Base-by-base conservation (phyloP, 2,113 vertebrate species). In the Vidua macroura region DNA sequence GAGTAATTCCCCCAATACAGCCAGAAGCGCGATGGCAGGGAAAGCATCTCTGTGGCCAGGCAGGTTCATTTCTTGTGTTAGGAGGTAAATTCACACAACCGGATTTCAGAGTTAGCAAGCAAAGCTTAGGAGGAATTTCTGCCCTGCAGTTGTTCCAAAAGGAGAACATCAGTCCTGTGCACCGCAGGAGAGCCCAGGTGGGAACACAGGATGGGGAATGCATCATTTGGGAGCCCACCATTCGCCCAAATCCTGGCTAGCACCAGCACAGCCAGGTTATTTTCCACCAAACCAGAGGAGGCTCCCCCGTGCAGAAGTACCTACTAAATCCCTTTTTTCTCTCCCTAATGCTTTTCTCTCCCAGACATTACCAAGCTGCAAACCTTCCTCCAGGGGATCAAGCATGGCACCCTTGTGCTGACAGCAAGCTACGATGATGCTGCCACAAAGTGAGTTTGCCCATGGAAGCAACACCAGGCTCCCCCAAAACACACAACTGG, bases 361-460 rank as follows among this genome's bases (percentile, higher is more conserved):
- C 22, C 84, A 99, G 98, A 97, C 7, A 1, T 95, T 44, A 59
- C 82, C 7, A 37, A 82, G 18, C 96, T 99, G 53, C 39, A 97
- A 46, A 44, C 46, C 7, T 99, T 98, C 95, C 95, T 99, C 63
- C 97, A 94, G 64, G 44, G 28, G 5, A 97, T 99, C 81, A 53
- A 97, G 33, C 62, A 28, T 0, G 97, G 97, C 72, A 96, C 75
- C 25, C 95, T 99, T 3, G 92, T 99, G 82, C 88, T 99, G 73
- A 84, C 96, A 30, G 98, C 98, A 76, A 98, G 99, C 43, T 99
- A 97, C 1, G 98, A 98, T 13, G 98, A 99, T 23, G 93, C 98
- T 35, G 97, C 97, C 88, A 94, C 96, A 96, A 98, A 98, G 99
- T 99, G 96, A 98, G 98, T 98, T 53, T 70, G 41, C 18, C n/a